Conservation (phyloP, 2,888 invertebrate genomes). For the Callosobruchus maculatus region DNA sequence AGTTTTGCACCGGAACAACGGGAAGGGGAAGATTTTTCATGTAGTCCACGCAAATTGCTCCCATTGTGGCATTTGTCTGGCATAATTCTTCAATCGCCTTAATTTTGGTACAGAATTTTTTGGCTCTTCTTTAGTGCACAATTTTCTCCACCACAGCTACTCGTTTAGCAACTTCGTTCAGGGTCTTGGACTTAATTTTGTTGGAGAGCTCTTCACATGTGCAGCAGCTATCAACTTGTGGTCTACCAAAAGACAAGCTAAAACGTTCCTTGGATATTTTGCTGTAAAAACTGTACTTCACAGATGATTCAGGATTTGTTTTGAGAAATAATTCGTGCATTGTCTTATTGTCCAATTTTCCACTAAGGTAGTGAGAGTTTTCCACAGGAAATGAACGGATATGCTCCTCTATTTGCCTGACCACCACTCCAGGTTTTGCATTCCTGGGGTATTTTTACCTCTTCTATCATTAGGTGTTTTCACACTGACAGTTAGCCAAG, state of each 20-base stretch:
- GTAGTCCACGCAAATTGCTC: slow-evolving; percentile 8
- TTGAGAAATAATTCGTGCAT: not conserved
- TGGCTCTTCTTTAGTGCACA: slow-evolving; percentile 16
- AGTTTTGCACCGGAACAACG: slow-evolving; percentile 9
- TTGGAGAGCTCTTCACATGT: slow-evolving; percentile 3
- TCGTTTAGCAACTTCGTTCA: slow-evolving; percentile 5
- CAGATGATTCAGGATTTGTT: not conserved
- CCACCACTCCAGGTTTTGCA: not conserved
- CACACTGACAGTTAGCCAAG: too few species aligned
- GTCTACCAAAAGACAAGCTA: slow-evolving; percentile 4
- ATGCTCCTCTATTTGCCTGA: not conserved
- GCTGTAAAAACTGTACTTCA: not conserved
- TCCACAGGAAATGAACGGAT: not conserved
- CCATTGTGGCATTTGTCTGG: slow-evolving; percentile 1
- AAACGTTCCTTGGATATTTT: not conserved
- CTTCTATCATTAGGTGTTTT: too few species aligned
- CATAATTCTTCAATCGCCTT: slow-evolving; percentile 3
- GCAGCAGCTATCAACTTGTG: slow-evolving; percentile 3
- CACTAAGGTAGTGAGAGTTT: slow-evolving; percentile 1
- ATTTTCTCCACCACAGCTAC: slow-evolving; percentile 4
- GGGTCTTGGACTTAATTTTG: slow-evolving; percentile 7
- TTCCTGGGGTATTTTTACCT: not conserved
- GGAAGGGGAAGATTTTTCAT: slow-evolving; percentile 12
- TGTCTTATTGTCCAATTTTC: not conserved
- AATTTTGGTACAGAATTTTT: slow-evolving; percentile 18